Conservation (phyloP, 2,113 vertebrate species). For the Poeciliopsis turrubarensis region DNA sequence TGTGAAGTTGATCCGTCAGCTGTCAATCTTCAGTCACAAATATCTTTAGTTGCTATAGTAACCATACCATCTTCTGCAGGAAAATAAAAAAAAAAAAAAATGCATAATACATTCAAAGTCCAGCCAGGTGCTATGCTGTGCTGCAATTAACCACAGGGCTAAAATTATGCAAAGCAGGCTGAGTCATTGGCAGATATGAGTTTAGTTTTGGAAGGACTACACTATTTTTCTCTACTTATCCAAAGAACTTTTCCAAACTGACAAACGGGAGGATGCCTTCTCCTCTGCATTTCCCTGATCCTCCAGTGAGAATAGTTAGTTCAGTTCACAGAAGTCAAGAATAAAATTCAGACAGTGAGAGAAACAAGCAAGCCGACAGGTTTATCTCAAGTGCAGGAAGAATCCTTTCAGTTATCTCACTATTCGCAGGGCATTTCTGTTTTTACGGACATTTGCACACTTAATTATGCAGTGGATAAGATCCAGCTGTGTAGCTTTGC, state of each 20-base stretch:
- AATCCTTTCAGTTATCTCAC: neutral
- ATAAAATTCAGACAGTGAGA: slow-evolving; percentile 14
- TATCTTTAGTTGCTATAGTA: slow-evolving; percentile 49
- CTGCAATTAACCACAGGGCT: slow-evolving; percentile 56
- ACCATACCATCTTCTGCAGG: slow-evolving; percentile 24
- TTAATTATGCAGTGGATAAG: slow-evolving; percentile 1
- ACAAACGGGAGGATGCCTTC: slow-evolving; percentile 24
- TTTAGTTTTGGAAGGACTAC: slow-evolving; percentile 36
- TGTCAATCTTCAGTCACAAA: slow-evolving; percentile 54
- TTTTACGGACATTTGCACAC: neutral
- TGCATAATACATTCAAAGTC: slow-evolving; percentile 42
- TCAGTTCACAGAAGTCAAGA: slow-evolving; percentile 19
- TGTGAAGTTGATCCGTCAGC: slow-evolving; percentile 55
- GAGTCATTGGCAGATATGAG: slow-evolving; percentile 57
- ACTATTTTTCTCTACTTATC: slow-evolving; percentile 15
- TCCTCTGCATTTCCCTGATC: slow-evolving; percentile 18
- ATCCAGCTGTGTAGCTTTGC: neutral
- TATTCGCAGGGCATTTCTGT: slow-evolving; percentile 2
- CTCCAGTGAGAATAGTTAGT: slow-evolving; percentile 23
- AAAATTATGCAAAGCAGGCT: slow-evolving; percentile 65
- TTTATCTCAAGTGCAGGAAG: slow-evolving; percentile 15
- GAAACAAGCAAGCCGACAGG: neutral
- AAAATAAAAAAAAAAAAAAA: slow-evolving; percentile 8
- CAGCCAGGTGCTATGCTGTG: slow-evolving; percentile 40
- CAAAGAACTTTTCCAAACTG: slow-evolving; percentile 11